Percentiles rank a stretch among this genome's conserved stretches.
Evolutionary conservation across 2,797 vertebrate genomes (phyloP).

Genomic region (Cygnus olor): DNA sequence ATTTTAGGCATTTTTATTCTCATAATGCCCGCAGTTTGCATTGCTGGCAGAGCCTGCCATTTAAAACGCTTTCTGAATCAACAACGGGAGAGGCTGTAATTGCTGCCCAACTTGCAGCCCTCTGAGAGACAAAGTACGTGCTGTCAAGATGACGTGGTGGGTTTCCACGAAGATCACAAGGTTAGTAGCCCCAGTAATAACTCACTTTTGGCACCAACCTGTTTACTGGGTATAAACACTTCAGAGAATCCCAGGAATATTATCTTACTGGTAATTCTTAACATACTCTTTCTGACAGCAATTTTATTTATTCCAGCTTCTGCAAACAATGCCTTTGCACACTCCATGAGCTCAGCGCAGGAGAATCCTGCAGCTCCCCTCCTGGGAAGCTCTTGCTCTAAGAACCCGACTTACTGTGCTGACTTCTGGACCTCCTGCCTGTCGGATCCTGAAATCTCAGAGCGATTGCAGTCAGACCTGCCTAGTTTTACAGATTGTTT

Average conservation of each 20-base stretch:
- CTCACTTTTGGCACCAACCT: not conserved
- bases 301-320: not conserved
- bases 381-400: not conserved
- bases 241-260: not conserved
- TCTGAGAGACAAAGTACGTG: accelerated
- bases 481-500: not conserved
- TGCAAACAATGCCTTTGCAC: not conserved
- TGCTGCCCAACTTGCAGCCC: not conserved
- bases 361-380: not conserved
- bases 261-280: not conserved
- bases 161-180: not conserved
- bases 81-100: not conserved
- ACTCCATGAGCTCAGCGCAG: not conserved
- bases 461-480: accelerated
- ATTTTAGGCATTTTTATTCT: not conserved
- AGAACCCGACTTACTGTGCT: not conserved
- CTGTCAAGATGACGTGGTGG: not conserved
- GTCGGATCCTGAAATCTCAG: not conserved
- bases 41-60: not conserved
- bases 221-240: not conserved
- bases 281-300: not conserved
- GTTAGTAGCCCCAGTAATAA: not conserved
- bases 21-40: not conserved
- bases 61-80: not conserved
- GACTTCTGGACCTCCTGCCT: not conserved